Evolutionary conservation across 2,797 vertebrate genomes (phyloP).

Genomic region (Neosalanx taihuensis): DNA sequence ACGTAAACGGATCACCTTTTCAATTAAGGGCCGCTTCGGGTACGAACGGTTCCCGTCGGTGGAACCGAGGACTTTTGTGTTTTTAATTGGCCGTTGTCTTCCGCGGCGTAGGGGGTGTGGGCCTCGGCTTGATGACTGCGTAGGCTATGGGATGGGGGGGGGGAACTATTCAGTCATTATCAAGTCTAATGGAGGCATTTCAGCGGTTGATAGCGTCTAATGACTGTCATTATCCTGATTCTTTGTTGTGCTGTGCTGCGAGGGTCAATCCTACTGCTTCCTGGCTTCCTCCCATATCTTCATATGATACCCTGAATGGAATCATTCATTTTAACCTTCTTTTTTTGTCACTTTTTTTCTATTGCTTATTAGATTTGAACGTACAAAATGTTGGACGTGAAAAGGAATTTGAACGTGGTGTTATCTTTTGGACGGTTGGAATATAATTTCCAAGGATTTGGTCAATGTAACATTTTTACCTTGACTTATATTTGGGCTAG

Average conservation of each 20-base stretch:
- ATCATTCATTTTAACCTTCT: too few relatives aligned
- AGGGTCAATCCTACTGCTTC: constrained; percentile 44
- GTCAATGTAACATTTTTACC: too few relatives aligned
- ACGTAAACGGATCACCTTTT: constrained; percentile 54
- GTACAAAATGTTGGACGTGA: too few relatives aligned
- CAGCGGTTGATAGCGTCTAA: constrained; percentile 56
- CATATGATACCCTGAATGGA: too few relatives aligned
- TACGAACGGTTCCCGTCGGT: constrained; percentile 41
- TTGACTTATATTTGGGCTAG: too few relatives aligned
- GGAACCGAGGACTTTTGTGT: constrained; percentile 41
- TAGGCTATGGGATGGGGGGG: constrained; percentile 39
- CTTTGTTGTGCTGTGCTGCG: constrained; percentile 42
- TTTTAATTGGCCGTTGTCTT: constrained; percentile 53
- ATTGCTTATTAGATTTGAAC: too few relatives aligned
- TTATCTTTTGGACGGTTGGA: too few relatives aligned
- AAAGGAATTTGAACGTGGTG: too few relatives aligned
- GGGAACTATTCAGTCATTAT: constrained; percentile 44
- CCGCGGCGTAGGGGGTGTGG: background rate
- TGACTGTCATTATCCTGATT: constrained; percentile 59
- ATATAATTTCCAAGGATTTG: too few relatives aligned
- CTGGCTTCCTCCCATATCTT: background rate
- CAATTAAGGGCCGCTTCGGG: constrained; percentile 58
- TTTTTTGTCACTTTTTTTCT: too few relatives aligned
- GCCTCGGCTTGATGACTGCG: constrained; percentile 46
- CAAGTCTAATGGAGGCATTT: constrained; percentile 55